Conservation (phyloP, 2,888 invertebrate species). For the Cosmia pyralina region DNA sequence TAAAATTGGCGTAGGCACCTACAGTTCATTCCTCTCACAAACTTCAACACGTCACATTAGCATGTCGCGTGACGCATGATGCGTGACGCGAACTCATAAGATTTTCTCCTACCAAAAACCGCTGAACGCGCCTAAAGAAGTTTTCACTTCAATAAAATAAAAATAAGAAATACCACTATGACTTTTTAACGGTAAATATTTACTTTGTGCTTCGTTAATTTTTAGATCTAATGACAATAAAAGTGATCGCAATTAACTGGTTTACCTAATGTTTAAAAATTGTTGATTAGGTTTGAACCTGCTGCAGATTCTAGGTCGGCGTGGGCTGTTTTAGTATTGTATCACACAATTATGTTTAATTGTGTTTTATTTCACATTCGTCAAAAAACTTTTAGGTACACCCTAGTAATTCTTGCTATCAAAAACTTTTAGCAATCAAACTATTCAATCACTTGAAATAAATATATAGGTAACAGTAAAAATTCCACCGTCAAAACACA, state of each 20-base stretch:
- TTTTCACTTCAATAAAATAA: too few relatives aligned
- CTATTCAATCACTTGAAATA: conserved; percentile 7
- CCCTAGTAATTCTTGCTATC: neutral
- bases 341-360: too few relatives aligned
- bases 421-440: neutral
- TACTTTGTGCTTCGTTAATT: neutral
- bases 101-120: too few relatives aligned
- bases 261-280: neutral
- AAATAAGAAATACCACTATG: neutral
- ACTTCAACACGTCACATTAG: neutral
- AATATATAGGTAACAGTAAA: neutral
- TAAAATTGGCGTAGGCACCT: neutral
- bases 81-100: too few relatives aligned
- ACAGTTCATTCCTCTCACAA: neutral
- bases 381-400: neutral
- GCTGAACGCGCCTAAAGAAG: too few relatives aligned
- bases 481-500: conserved; percentile 10
- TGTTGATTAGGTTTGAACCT: neutral
- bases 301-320: neutral
- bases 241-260: neutral
- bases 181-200: neutral
- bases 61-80: too few relatives aligned
- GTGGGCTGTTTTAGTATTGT: neutral
- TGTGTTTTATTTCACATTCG: neutral
- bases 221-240: neutral